These are phyloP conservation scores for Caenorhabditis sp. DNA, from an alignment of 2,888 invertebrate genomes.

Conservation along the genomic window DNA sequence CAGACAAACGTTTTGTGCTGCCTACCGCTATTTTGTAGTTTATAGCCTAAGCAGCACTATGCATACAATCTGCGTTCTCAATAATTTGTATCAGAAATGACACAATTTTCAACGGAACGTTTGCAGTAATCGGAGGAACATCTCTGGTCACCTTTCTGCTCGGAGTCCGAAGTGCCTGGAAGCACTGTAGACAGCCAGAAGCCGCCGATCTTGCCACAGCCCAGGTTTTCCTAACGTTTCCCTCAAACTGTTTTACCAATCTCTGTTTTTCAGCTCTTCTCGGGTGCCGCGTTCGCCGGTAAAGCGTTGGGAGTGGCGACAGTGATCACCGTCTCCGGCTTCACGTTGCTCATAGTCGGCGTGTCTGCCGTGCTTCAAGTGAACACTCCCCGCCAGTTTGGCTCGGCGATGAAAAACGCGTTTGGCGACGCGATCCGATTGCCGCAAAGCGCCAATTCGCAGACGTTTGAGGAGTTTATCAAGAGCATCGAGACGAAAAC, in stretches of 20 bases:
- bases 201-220: conserved; percentile 64
- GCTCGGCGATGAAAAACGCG: conserved; percentile 67
- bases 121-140: conserved; percentile 67
- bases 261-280: conserved; percentile 48
- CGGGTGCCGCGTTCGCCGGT: conserved; percentile 76
- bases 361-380: conserved; percentile 74
- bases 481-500: conserved; percentile 61
- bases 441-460: conserved; percentile 63
- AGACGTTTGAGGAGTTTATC: conserved; percentile 68
- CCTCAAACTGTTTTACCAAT: not conserved
- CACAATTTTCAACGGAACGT: not conserved
- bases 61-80: too few species aligned
- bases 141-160: conserved; percentile 60
- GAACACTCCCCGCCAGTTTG: conserved; percentile 76
- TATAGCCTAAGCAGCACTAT: not conserved
- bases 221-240: too few species aligned
- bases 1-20: not conserved
- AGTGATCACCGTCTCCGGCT: conserved; percentile 75
- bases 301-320: conserved; percentile 75
- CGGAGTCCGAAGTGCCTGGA: conserved; percentile 67
- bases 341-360: conserved; percentile 72
- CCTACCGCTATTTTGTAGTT: not conserved
- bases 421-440: conserved; percentile 66
- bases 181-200: conserved; percentile 65
- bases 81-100: too few species aligned